These are phyloP conservation scores for Choloepus didactylus DNA, from an alignment of 2,797 vertebrate species.

Conservation along the genomic window DNA sequence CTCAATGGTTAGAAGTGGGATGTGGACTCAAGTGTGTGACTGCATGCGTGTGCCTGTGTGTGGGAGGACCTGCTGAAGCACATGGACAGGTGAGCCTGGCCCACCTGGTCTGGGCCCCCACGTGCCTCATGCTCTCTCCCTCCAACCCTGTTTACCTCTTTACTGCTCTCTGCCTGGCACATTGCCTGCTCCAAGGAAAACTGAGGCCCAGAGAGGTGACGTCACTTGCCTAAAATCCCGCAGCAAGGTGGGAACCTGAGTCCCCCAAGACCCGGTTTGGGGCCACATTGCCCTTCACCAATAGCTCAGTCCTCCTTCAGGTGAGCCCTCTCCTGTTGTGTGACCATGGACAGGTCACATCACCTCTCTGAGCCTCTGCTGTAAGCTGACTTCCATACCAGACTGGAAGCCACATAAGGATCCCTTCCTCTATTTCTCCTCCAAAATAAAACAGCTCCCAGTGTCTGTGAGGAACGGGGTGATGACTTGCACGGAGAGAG, in stretches of 20 bases:
- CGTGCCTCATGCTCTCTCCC: background rate
- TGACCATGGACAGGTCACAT: accelerated
- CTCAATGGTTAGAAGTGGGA: background rate
- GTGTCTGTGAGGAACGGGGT: background rate
- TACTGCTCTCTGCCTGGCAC: background rate
- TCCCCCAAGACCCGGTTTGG: background rate
- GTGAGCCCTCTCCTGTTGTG: background rate
- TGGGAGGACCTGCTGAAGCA: background rate
- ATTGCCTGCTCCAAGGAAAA: background rate
- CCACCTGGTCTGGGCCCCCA: background rate
- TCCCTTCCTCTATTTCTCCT: background rate
- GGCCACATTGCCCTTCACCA: background rate
- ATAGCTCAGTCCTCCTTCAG: background rate
- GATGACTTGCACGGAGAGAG: background rate
- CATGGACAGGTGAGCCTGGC: no score
- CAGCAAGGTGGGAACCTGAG: background rate
- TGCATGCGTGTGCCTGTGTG: accelerated
- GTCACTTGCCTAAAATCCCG: background rate
- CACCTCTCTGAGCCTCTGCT: background rate
- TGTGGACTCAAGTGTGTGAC: accelerated
- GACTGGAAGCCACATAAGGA: background rate
- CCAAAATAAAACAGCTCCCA: background rate
- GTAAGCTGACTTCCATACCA: background rate
- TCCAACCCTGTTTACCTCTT: background rate
- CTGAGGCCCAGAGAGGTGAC: background rate